Evolutionary conservation across 2,113 vertebrate species (phyloP).

Genomic region (Triplophysa dalaica): DNA sequence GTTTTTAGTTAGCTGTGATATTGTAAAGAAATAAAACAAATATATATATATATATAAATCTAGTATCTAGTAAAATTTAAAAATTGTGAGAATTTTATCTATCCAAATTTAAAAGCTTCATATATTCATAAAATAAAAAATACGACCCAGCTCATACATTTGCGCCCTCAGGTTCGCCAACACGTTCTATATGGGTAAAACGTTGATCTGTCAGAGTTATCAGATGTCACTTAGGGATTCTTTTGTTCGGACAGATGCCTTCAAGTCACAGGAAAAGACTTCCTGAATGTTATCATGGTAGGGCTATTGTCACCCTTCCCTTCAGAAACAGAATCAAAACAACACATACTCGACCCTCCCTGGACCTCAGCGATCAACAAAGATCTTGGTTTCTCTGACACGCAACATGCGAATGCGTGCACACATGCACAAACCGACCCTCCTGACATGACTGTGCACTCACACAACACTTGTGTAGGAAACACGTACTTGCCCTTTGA

Average conservation of each 20-base stretch:
- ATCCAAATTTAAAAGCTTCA: background rate
- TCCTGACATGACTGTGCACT: constrained; percentile 31
- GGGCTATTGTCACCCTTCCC: constrained; percentile 70
- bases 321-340: constrained; percentile 71
- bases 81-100: too few relatives aligned
- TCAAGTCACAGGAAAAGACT: constrained; percentile 60
- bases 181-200: constrained; percentile 22
- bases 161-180: background rate
- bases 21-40: too few relatives aligned
- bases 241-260: constrained; percentile 64
- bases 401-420: background rate
- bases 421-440: constrained; percentile 23
- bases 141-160: background rate
- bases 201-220: constrained; percentile 66
- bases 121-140: background rate
- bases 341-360: constrained; percentile 58
- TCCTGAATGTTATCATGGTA: constrained; percentile 70
- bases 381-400: constrained; percentile 12
- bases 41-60: too few relatives aligned
- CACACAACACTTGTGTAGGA: constrained; percentile 21
- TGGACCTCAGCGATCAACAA: constrained; percentile 8
- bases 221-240: constrained; percentile 64
- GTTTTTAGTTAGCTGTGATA: too few relatives aligned
- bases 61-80: too few relatives aligned
- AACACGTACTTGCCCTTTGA: constrained; percentile 62